Percentiles rank a stretch among this genome's conserved stretches.
phyloP scores from a whole-genome alignment of 2,888 invertebrate species.

The Shargacucullia verbasci region DNA sequence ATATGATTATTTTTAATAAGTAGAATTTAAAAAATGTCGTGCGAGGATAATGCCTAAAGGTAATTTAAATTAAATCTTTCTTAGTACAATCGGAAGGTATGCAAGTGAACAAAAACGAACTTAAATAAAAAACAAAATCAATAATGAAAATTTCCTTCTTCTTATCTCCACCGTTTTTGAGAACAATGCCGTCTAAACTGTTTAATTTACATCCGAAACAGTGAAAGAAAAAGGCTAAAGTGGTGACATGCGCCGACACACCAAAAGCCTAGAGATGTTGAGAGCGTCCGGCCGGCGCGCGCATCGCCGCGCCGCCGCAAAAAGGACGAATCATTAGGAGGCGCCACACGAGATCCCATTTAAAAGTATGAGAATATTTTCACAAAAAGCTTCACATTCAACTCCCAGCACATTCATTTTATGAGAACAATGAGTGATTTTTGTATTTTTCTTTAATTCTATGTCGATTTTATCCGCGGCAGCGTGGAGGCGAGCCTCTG shows the following conservation, averaged over 20 bases:
- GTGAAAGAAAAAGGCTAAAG: constrained; percentile 79
- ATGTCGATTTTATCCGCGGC: constrained; percentile 88
- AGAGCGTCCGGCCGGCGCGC: constrained; percentile 72
- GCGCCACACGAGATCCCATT: constrained; percentile 89
- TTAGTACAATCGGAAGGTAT: neutral
- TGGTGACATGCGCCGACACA: constrained; percentile 85
- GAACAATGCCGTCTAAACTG: constrained; percentile 85
- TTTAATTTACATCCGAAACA: constrained; percentile 86
- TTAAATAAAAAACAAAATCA: constrained; percentile 46
- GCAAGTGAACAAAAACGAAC: constrained; percentile 10
- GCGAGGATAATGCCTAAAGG: no score
- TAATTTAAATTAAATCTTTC: no score
- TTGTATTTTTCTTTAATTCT: constrained; percentile 89
- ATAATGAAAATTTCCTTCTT: constrained; percentile 67
- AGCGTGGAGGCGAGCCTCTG: constrained; percentile 81
- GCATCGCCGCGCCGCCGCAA: constrained; percentile 80
- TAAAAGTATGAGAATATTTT: constrained; percentile 89
- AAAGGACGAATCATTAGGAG: constrained; percentile 88
- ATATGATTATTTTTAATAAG: no score
- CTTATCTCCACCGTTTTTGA: constrained; percentile 59
- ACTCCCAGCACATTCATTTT: constrained; percentile 89
- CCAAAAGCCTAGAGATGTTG: constrained; percentile 82
- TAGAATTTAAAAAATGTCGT: no score
- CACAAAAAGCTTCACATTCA: constrained; percentile 89
- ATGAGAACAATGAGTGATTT: constrained; percentile 89